phyloP scores from a whole-genome alignment of 1,140 invertebrate species.

The Nixonia krombeini region DNA sequence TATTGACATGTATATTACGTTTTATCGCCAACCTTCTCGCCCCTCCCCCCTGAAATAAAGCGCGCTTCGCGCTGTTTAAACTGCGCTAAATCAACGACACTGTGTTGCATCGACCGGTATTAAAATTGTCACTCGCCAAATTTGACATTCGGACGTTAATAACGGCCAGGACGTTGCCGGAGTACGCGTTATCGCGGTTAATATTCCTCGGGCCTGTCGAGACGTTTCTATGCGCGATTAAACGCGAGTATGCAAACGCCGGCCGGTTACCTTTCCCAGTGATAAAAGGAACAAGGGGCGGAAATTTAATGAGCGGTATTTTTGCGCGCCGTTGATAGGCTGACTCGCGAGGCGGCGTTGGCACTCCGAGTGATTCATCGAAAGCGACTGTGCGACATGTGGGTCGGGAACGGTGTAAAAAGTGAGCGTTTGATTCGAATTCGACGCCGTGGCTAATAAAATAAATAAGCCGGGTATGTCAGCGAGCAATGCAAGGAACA shows the following conservation, averaged over 20 bases:
- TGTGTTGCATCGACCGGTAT: background rate
- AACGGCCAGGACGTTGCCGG: no score
- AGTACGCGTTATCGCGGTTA: no score
- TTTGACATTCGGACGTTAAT: no score
- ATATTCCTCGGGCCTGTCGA: no score
- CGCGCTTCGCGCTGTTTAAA: constrained; percentile 30
- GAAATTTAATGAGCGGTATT: constrained; percentile 41
- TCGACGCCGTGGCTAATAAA: no score
- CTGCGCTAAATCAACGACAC: constrained; percentile 3
- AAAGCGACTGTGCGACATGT: constrained; percentile 37
- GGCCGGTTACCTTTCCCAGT: no score
- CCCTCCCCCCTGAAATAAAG: constrained; percentile 38
- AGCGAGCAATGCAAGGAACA: no score
- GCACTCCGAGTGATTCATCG: constrained; percentile 35
- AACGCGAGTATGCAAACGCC: constrained; percentile 1
- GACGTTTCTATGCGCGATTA: constrained; percentile 16
- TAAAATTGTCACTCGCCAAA: no score
- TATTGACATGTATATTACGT: constrained; percentile 46
- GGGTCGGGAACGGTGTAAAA: constrained; percentile 42
- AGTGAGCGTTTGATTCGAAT: constrained; percentile 35
- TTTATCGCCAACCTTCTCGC: no score
- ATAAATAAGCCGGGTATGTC: no score
- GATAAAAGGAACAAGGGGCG: constrained; percentile 28
- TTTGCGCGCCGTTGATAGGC: constrained; percentile 36
- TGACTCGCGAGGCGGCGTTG: constrained; percentile 28